Base-by-base conservation (phyloP, 2,888 invertebrate genomes). In the Phalangium opilio region DNA sequence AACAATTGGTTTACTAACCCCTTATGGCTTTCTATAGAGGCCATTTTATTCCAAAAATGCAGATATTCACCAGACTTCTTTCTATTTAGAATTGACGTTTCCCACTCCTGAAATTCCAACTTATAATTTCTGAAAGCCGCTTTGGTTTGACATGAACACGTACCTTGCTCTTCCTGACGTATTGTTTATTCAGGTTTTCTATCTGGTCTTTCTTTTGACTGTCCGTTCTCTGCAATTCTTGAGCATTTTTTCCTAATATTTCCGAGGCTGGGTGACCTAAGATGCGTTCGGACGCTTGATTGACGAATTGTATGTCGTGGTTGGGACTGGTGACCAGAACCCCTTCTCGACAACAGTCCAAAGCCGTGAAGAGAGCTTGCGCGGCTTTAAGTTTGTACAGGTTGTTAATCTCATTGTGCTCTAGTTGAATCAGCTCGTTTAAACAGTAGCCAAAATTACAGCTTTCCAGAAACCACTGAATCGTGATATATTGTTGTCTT, bases 281-380 rank as follows among this genome's bases (percentile, higher is more conserved):
- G 55, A 83, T 70, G 53, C 81, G 78, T 68, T 87, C 86, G 67
- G 82, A 83, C 18, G 86, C 78, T 61, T 81, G 79, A 68, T 91
- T 91, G 57, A 84, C 79, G 64, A 85, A 83, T 83, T 90, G 72
- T 65, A 90, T 78, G 67, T 79, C 75, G 63, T 83, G 81, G 60
- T 80, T 76, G 60, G 83, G 81, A 65, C 87, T 85, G 17, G 89
- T 86, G 57, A 93, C 77, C 57, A 89, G 81, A 15, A 91, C 78
- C 57, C 87, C 77, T 66, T 91, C 90, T 49, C 78, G 75, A 43
- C 83, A 82, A 63, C 81, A 78, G 67, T 90, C 87, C 45, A 83
- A 71, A n/a, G 89, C 87, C 19, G 82, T 77, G 56, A 85, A 80
- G 15, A 91, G 74, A 4, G 86, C 81, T 59, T 82, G 78, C 17